phyloP scores from a whole-genome alignment of 2,113 vertebrate genomes.

The Hucho hucho region DNA sequence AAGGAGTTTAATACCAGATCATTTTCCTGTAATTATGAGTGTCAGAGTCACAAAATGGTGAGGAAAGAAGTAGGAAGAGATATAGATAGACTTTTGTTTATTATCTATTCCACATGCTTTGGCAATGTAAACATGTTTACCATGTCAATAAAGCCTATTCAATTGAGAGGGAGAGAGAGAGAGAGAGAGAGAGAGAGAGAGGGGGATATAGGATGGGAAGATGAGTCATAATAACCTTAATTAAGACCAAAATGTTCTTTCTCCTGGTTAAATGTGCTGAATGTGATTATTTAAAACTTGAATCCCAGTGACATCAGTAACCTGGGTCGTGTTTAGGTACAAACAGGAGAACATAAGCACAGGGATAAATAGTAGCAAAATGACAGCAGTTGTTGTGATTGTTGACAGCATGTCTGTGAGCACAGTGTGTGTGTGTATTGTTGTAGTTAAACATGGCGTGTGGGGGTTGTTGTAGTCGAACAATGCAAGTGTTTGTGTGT shows the following conservation, averaged over 20 bases:
- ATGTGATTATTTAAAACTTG: too few species aligned
- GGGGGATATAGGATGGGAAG: neutral
- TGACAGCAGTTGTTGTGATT: conserved; percentile 40
- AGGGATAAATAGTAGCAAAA: conserved; percentile 18
- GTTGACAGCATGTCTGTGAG: conserved; percentile 29
- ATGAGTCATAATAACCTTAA: neutral
- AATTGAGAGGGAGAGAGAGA: neutral
- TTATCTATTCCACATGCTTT: too few species aligned
- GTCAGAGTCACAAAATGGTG: neutral
- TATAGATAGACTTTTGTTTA: neutral
- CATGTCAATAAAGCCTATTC: too few species aligned
- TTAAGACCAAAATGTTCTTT: too few species aligned
- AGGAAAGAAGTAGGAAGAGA: neutral
- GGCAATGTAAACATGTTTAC: too few species aligned
- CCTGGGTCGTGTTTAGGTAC: neutral
- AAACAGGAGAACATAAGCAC: neutral
- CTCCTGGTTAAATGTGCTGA: too few species aligned
- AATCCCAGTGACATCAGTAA: too few species aligned
- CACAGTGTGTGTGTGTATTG: neutral
- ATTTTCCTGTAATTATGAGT: too few species aligned
- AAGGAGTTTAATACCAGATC: too few species aligned
- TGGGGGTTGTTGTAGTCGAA: neutral
- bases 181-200: neutral
- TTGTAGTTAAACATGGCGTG: neutral
- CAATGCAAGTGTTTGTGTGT: too few species aligned